phyloP scores from a whole-genome alignment of 2,113 vertebrate species.

The Redunca redunca region DNA sequence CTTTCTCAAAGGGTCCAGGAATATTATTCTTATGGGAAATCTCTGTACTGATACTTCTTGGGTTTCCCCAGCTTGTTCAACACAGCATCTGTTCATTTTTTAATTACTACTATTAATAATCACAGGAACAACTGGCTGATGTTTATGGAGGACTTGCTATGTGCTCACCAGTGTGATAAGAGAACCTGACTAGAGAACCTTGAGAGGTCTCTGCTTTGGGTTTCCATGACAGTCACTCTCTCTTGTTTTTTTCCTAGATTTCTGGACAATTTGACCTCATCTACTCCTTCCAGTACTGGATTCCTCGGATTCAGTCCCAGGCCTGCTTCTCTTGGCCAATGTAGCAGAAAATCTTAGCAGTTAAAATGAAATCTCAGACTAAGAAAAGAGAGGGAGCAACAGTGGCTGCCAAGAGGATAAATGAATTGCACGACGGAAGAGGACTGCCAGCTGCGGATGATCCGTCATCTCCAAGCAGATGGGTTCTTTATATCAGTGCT shows the following conservation, averaged over 20 bases:
- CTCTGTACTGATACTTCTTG: neutral
- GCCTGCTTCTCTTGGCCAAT: neutral
- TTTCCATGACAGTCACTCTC: neutral
- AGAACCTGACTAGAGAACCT: neutral
- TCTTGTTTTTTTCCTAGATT: neutral
- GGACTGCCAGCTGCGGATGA: neutral
- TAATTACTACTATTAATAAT: neutral
- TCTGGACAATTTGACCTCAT: neutral
- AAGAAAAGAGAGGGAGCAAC: neutral
- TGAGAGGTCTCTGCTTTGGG: neutral
- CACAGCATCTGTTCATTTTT: neutral
- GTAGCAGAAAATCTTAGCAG: neutral
- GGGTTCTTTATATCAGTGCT: neutral
- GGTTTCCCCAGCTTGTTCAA: neutral
- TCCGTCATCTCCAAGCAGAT: neutral
- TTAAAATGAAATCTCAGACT: neutral
- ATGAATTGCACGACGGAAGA: neutral
- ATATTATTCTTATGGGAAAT: neutral
- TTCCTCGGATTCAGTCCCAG: neutral
- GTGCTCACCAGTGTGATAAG: neutral
- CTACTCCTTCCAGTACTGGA: accelerated
- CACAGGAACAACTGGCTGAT: neutral
- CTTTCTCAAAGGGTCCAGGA: neutral
- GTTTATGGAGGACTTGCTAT: neutral
- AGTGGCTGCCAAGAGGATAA: neutral